phyloP scores from a whole-genome alignment of 2,797 vertebrate species.

The Sebastolobus alascanus region DNA sequence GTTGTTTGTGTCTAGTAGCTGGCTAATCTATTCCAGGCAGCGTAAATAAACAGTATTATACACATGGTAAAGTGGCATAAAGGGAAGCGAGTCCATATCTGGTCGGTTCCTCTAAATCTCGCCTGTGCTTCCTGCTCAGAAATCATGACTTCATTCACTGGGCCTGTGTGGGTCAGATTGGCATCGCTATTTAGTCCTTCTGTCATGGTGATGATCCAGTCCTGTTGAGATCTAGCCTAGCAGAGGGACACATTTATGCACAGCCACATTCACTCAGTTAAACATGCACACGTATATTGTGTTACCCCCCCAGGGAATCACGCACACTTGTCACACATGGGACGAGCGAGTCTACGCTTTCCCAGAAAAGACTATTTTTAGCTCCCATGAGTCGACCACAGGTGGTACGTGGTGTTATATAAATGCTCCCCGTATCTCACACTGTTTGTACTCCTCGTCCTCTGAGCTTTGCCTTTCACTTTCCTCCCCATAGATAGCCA shows the following conservation, averaged over 20 bases:
- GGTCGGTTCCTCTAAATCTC: conserved; percentile 23
- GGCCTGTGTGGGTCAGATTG: conserved; percentile 32
- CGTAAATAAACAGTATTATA: conserved; percentile 19
- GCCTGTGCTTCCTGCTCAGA: conserved; percentile 7
- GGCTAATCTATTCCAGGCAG: conserved; percentile 6
- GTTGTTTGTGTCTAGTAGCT: conserved; percentile 21
- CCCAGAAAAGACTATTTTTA: conserved; percentile 73
- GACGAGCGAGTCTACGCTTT: conserved; percentile 35
- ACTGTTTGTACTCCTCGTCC: conserved; percentile 43
- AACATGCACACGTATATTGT: neutral
- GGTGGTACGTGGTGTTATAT: conserved; percentile 73
- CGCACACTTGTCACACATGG: conserved; percentile 33
- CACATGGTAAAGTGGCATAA: neutral
- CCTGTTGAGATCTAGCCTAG: conserved; percentile 4
- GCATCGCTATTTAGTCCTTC: conserved; percentile 18
- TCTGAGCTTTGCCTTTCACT: conserved; percentile 45
- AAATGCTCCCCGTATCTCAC: conserved; percentile 50
- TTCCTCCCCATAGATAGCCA: conserved; percentile 59
- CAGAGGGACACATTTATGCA: neutral
- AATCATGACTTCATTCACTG: conserved; percentile 42
- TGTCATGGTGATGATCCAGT: conserved; percentile 14
- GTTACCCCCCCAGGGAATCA: neutral
- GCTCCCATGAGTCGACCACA: conserved; percentile 64
- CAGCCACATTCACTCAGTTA: neutral
- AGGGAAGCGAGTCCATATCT: conserved; percentile 21